Base-by-base conservation (phyloP, 1,140 invertebrate genomes). In the Pristionchus pacificus region DNA sequence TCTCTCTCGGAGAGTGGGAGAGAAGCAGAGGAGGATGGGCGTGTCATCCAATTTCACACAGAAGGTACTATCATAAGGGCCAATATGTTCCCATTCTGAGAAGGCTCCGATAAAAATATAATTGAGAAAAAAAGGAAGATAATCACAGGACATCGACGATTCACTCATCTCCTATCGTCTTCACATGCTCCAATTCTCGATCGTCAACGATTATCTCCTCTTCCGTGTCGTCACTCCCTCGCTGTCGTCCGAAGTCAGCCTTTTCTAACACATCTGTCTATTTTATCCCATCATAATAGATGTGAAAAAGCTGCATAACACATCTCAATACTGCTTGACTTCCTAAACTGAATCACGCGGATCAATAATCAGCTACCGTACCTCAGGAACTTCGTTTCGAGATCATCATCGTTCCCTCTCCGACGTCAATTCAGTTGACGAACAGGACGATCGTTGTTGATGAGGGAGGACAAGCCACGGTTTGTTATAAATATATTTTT, bases 31-130 rank as follows among this genome's bases (percentile, higher is more conserved):
- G 33, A 65, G 81, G 32, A 83, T 83, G 19, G 81, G 81, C 1
- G 72, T 83, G 64, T 80, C 74, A n/a, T 84, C 82, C 13, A 83
- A 83, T 70, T 84, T 83, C 65, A 80, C 80, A 10, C 81, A 83
- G 72, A 67, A 84, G 57, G 78, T 82, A 24, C n/a, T n/a, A n/a
- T n/a, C n/a, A n/a, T n/a, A n/a, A n/a, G n/a, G n/a, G n/a, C n/a
- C n/a, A n/a, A n/a, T n/a, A n/a, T n/a, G n/a, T n/a, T n/a, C n/a
- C n/a, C n/a, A n/a, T n/a, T n/a, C n/a, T n/a, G n/a, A n/a, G n/a
- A n/a, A n/a, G n/a, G n/a, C n/a, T n/a, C n/a, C n/a, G n/a, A n/a
- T n/a, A n/a, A n/a, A n/a, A n/a, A n/a, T n/a, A n/a, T n/a, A n/a
- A n/a, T n/a, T n/a, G n/a, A n/a, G n/a, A n/a, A n/a, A n/a, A n/a